Conservation (phyloP, 2,113 vertebrate genomes). For the Procavia capensis region DNA sequence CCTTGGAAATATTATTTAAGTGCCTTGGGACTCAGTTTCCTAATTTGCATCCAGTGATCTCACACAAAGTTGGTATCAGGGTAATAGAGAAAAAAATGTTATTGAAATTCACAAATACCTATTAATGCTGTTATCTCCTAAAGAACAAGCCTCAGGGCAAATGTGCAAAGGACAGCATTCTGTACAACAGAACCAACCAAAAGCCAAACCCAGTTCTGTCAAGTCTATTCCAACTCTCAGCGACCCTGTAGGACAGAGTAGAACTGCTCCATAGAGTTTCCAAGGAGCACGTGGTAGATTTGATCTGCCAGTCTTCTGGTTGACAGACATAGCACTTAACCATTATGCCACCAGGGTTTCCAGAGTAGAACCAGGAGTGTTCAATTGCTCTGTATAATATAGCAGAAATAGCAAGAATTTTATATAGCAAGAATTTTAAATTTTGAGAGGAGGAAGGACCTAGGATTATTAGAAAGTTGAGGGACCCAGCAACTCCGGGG, state of each 20-base stretch:
- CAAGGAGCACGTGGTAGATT: no score
- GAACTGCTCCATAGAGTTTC: no score
- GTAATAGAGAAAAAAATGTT: not conserved
- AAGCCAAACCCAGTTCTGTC: no score
- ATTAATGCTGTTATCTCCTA: not conserved
- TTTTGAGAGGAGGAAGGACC: not conserved
- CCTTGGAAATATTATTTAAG: not conserved
- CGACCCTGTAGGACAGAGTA: no score
- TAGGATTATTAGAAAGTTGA: not conserved
- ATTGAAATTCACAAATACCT: constrained; percentile 3
- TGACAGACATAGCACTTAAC: no score
- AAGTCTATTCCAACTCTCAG: no score
- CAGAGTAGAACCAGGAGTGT: not conserved
- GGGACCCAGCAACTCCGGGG: not conserved
- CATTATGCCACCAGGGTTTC: no score
- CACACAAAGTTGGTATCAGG: not conserved
- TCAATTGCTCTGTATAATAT: not conserved
- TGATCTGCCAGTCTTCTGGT: no score
- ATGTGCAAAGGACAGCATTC: not conserved
- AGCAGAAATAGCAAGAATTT: not conserved
- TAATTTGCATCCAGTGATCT: not conserved
- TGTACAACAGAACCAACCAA: no score
- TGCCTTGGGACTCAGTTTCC: not conserved
- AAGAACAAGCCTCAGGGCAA: not conserved
- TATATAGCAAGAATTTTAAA: not conserved